phyloP scores from a whole-genome alignment of 2,113 vertebrate species.

The Nothobranchius furzeri region DNA sequence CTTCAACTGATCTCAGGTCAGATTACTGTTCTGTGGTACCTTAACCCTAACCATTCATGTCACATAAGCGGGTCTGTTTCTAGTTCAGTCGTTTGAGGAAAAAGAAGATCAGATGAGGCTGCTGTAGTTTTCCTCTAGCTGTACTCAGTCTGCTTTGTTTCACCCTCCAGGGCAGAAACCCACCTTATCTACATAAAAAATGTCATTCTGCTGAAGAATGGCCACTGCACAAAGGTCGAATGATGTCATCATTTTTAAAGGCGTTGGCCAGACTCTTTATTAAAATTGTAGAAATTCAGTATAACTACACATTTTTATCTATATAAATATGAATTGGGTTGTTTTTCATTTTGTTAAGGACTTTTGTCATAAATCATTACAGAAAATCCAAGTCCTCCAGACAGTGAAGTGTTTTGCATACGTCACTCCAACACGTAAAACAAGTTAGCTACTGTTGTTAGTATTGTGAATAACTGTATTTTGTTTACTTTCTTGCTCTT shows the following conservation, averaged over 20 bases:
- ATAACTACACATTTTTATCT: too few relatives aligned
- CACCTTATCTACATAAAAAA: slow-evolving; percentile 33
- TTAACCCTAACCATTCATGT: slow-evolving; percentile 35
- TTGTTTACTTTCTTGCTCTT: too few relatives aligned
- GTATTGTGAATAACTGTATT: too few relatives aligned
- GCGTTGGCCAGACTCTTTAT: too few relatives aligned
- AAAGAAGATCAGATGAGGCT: slow-evolving; percentile 18
- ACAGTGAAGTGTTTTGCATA: too few relatives aligned
- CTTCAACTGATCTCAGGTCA: slow-evolving; percentile 30
- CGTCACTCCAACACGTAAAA: too few relatives aligned
- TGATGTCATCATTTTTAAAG: slow-evolving; percentile 35
- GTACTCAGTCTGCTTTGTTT: slow-evolving; percentile 17
- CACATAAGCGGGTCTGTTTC: slow-evolving; percentile 52
- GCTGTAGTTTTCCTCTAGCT: slow-evolving; percentile 37
- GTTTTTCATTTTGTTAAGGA: too few relatives aligned
- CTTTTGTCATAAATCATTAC: too few relatives aligned
- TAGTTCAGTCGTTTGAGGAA: slow-evolving; percentile 39
- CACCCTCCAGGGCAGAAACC: slow-evolving; percentile 37
- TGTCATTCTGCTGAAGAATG: not conserved
- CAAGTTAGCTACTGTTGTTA: too few relatives aligned
- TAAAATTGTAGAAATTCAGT: too few relatives aligned
- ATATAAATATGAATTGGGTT: too few relatives aligned
- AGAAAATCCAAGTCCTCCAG: too few relatives aligned
- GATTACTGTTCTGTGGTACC: slow-evolving; percentile 32
- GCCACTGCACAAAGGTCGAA: slow-evolving; percentile 3